Evolutionary conservation across 1,140 invertebrate species (phyloP).

Genomic region (Rhizoglyphus robini): DNA sequence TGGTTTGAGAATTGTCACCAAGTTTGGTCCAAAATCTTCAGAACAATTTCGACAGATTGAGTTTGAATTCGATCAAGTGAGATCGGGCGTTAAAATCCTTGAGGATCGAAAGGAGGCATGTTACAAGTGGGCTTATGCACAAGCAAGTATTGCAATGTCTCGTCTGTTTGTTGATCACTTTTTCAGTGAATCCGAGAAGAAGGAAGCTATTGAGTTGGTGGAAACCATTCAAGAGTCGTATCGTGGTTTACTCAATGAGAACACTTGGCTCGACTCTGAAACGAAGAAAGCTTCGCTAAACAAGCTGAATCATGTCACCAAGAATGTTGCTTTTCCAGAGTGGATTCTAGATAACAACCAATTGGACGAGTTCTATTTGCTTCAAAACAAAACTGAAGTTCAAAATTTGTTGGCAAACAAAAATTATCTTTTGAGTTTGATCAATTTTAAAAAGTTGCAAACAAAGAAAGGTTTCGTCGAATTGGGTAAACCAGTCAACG

Average conservation of each 20-base stretch:
- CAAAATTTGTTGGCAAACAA: background rate
- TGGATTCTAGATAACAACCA: conserved; percentile 37
- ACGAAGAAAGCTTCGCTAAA: conserved; percentile 52
- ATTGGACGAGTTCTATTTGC: background rate
- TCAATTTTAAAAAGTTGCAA: background rate
- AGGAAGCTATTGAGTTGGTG: conserved; percentile 45
- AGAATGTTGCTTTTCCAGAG: conserved; percentile 41
- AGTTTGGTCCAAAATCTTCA: conserved; percentile 55
- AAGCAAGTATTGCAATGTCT: conserved; percentile 38
- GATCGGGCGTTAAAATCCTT: conserved; percentile 31
- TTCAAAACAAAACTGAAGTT: background rate
- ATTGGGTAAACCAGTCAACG: background rate
- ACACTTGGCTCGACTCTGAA: conserved; percentile 80
- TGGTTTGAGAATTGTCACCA: conserved; percentile 56
- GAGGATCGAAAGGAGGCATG: conserved; percentile 35
- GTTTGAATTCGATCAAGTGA: conserved; percentile 39
- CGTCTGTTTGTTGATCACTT: conserved; percentile 20
- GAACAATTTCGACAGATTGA: conserved; percentile 34
- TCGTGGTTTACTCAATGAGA: conserved; percentile 32
- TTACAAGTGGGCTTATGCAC: conserved; percentile 35
- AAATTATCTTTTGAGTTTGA: background rate
- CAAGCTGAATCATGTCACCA: conserved; percentile 33
- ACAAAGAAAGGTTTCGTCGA: background rate
- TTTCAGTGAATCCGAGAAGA: background rate
- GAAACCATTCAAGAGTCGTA: conserved; percentile 28